Conservation (phyloP, 2,797 vertebrate genomes). For the Lacerta bilineata region DNA sequence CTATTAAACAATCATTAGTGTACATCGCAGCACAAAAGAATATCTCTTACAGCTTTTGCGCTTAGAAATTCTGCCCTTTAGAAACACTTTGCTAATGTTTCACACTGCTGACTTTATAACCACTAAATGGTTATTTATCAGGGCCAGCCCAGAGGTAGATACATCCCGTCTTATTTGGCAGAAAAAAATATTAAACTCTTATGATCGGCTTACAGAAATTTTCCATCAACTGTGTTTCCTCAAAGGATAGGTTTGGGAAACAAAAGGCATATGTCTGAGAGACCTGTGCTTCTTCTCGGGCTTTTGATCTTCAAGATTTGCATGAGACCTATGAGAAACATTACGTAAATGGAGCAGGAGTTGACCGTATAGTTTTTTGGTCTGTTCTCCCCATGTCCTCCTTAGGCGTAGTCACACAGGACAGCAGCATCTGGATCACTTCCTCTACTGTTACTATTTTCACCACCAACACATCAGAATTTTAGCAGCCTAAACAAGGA, state of each 20-base stretch:
- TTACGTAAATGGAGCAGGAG: not conserved
- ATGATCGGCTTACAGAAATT: not conserved
- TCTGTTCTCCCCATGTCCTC: not conserved
- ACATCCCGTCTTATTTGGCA: not conserved
- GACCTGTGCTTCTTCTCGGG: not conserved
- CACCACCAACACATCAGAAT: not conserved
- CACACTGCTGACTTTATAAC: not conserved
- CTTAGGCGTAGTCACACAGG: not conserved
- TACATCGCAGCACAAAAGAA: slow-evolving; percentile 12
- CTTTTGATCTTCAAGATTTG: slow-evolving; percentile 1
- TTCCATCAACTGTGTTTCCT: slow-evolving; percentile 20
- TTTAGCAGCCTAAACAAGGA: not conserved
- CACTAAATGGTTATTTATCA: not conserved
- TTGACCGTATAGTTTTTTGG: not conserved
- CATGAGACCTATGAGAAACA: not conserved
- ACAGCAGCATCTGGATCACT: not conserved
- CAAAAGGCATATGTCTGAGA: not conserved
- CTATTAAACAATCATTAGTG: slow-evolving; percentile 20
- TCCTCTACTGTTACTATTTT: not conserved
- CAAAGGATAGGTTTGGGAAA: not conserved
- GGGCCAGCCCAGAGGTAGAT: not conserved
- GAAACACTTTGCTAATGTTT: slow-evolving; percentile 5
- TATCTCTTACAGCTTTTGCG: not conserved
- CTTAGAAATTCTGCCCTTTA: not conserved
- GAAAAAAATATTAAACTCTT: slow-evolving; percentile 22